Percentiles rank a stretch among this genome's conserved stretches.
These are phyloP conservation scores for Beroe ovata DNA, from an alignment of 37 sponge, comb jelly and placozoan genomes.

Conservation along the genomic window DNA sequence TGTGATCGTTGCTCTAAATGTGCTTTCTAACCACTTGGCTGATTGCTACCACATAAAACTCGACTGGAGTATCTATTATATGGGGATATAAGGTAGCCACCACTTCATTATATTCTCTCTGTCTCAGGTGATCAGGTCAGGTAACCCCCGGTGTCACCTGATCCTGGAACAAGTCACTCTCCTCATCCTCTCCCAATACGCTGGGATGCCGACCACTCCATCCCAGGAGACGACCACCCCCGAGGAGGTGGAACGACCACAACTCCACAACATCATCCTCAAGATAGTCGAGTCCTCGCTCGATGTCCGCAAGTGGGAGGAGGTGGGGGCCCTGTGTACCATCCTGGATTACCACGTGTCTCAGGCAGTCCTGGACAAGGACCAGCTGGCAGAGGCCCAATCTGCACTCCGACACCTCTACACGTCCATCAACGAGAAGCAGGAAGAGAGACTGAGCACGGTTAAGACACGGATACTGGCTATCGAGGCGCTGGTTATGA, in stretches of 20 bases:
- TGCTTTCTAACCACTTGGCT: too few relatives aligned
- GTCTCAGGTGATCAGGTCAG: constrained; percentile 8
- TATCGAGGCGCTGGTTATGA: not conserved
- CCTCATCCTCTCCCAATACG: not conserved
- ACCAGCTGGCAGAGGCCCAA: constrained; percentile 35
- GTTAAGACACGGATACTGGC: not conserved
- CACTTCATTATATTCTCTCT: too few relatives aligned
- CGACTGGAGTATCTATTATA: too few relatives aligned
- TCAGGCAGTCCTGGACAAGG: constrained; percentile 56
- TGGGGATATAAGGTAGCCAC: too few relatives aligned
- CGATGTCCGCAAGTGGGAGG: constrained; percentile 3
- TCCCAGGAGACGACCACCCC: not conserved
- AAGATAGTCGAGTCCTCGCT: not conserved
- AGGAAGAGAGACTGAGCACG: constrained; percentile 19
- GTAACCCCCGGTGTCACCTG: constrained; percentile 60
- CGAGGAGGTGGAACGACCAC: constrained; percentile 19
- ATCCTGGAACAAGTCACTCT: constrained; percentile 57
- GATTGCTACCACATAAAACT: too few relatives aligned
- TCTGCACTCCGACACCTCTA: not conserved
- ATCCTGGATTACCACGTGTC: constrained; percentile 46
- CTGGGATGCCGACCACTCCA: not conserved
- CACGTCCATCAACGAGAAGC: constrained; percentile 6
- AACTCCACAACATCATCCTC: not conserved
- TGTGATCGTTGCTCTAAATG: too few relatives aligned
- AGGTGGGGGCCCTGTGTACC: not conserved